Base-by-base conservation (phyloP, 23 tunicate species). In the Aplidium turbinatum region DNA sequence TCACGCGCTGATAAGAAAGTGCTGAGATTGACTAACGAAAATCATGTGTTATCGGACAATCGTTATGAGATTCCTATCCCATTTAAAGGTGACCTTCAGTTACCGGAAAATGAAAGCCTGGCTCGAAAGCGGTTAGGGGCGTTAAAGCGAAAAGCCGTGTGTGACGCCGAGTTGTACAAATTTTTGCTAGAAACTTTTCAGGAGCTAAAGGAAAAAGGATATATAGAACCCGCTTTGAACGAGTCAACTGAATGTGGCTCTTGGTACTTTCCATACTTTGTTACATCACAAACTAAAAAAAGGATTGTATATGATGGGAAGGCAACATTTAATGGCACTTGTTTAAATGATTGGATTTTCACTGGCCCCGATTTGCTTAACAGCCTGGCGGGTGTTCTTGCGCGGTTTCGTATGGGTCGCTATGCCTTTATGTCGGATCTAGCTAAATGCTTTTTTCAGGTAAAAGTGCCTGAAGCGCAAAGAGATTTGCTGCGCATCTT, bases 211-310 rank as follows among this genome's bases (percentile, higher is more conserved):
- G n/a, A n/a, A n/a, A n/a, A n/a, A n/a, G n/a, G n/a, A n/a, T n/a
- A n/a, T n/a, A n/a, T n/a, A n/a, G n/a, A n/a, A n/a, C n/a, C n/a
- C n/a, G n/a, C n/a, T n/a, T n/a, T n/a, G n/a, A n/a, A n/a, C n/a
- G n/a, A n/a, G n/a, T n/a, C n/a, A n/a, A 7, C 27, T 36, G 23
- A 35, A 2, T 29, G 36, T 30, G 5, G 36, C 3, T 65, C 50
- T 30, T 65, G 72, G 72, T 65, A 65, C 22, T 65, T 65, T 25
- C 72, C 72, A 11, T 65, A 36, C 24, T 38, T 65, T 36, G 50
- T 36, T 2, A 65, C 50, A 11, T 36, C 36, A 38, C 72, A 35
- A 38, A 30, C 36, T 9, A 65, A 6, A 36, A 5, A 24, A 7
- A 65, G 50, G 27, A 28, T 65, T 16, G 72, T 65, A 2, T 65